These are phyloP conservation scores for Zapornia atra DNA, from an alignment of 2,113 vertebrate genomes.

Conservation along the genomic window DNA sequence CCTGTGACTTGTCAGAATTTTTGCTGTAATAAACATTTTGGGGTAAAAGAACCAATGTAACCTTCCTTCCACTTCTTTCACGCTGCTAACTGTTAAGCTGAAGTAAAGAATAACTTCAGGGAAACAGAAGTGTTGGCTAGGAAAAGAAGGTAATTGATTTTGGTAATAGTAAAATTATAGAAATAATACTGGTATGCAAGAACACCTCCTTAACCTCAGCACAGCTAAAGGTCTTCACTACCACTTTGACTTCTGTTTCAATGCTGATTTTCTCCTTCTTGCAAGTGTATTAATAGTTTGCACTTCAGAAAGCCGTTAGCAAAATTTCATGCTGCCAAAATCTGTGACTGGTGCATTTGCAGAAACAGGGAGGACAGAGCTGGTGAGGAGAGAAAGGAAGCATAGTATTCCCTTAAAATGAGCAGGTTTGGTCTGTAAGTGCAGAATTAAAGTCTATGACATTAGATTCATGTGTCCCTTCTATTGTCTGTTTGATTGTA, in stretches of 20 bases:
- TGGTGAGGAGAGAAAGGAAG: background rate
- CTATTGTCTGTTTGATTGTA: background rate
- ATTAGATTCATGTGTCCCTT: background rate
- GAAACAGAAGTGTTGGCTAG: background rate
- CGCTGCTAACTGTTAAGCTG: background rate
- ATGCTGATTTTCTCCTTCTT: background rate
- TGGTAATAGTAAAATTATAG: background rate
- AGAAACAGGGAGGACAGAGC: background rate
- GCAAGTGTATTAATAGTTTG: background rate
- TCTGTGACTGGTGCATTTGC: background rate
- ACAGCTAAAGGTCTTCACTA: background rate
- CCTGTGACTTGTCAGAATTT: background rate
- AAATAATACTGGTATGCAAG: background rate
- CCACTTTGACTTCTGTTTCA: background rate
- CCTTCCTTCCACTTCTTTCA: background rate
- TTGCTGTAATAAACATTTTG: background rate
- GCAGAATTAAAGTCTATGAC: background rate
- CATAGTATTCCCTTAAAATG: background rate
- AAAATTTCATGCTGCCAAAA: background rate
- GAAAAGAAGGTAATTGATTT: background rate
- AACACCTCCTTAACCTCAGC: background rate
- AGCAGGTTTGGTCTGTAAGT: background rate
- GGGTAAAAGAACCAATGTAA: background rate
- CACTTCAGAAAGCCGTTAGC: background rate
- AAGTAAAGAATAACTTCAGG: background rate